Base-by-base conservation (phyloP, 92 coral and sea anemone genomes). In the Umimayanthus chanpuru region DNA sequence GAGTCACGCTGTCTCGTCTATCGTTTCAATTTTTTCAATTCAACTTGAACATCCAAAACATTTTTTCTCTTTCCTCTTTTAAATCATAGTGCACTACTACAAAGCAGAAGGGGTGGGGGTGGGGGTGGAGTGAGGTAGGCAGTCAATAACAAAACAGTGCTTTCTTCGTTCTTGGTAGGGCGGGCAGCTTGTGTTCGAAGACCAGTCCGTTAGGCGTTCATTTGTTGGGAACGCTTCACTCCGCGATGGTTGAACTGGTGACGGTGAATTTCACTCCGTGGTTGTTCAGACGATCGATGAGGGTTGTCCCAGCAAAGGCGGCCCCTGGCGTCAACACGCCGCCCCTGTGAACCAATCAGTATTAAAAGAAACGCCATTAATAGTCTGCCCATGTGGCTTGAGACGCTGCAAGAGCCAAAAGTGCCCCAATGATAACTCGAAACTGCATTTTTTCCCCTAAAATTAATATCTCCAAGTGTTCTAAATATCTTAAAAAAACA, bases 281-380 rank as follows among this genome's bases (percentile, higher is more conserved):
- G 4, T 89, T 94, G 67, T 96, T 90, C 75, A 96, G 93, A 23
- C 99, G 94, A 28, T 96, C 96, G 88, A 94, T 95, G 91, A 95
- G 90, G 0, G 97, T 88, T 8, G 98, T 97, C 9, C 98, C 98
- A 12, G 96, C 77, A 81, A 97, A 95, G 30, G 99, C 98, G 1
- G 98, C 99, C 9, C 93, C 99, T 9, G 99, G 98, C 14, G 99
- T 97, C 77, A 97, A 81, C 80, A 97, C 99, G 39, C 99, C 99
- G 2, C 99, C 99, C 83, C 99, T 97, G 87, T 28, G 50, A 92
- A 89, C 16, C 84, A 56, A 86, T 79, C 30, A 43, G 25, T 26
- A 61, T 32, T 32, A 32, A 32, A 32, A 32, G 1, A 72, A 72
- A 43, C 32, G n/a, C 8, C 68, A 25, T 61, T 61, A 61, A 21